Evolutionary conservation across 2,797 vertebrate genomes (phyloP).

Genomic region (Babyrousa celebensis): DNA sequence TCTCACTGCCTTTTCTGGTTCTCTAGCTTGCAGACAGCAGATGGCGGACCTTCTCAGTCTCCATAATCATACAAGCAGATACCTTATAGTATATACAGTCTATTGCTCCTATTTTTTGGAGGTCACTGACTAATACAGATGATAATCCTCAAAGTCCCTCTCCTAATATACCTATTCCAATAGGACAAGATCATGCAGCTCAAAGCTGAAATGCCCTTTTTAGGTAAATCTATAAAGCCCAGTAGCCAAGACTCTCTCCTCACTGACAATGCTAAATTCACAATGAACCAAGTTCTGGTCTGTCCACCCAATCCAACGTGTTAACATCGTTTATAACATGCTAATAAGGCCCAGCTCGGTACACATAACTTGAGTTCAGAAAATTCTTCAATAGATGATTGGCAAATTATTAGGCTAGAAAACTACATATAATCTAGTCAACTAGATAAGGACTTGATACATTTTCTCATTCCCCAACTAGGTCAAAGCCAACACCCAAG

Average conservation of each 20-base stretch:
- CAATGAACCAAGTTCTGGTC: not conserved
- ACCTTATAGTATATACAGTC: not conserved
- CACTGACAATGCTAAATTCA: not conserved
- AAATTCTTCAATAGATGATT: not conserved
- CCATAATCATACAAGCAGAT: not conserved
- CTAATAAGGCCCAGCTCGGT: not conserved
- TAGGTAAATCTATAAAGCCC: conserved; percentile 21
- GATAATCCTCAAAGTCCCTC: not conserved
- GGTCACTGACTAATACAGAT: not conserved
- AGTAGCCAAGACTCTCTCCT: not conserved
- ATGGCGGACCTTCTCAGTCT: not conserved
- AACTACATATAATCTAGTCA: not conserved
- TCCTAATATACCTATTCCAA: not conserved
- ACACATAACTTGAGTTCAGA: not conserved
- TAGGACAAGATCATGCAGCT: not conserved
- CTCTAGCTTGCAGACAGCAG: not conserved
- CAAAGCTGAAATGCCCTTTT: not conserved
- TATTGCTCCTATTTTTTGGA: not conserved
- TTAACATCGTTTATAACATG: not conserved
- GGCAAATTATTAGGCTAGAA: conserved; percentile 25
- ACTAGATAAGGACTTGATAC: not conserved
- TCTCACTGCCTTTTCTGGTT: not conserved
- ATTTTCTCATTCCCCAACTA: not conserved
- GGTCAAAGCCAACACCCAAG: conserved; percentile 14
- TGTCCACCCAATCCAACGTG: fast-evolving